Conservation (phyloP, 2,113 vertebrate species). For the Prionailurus bengalensis region DNA sequence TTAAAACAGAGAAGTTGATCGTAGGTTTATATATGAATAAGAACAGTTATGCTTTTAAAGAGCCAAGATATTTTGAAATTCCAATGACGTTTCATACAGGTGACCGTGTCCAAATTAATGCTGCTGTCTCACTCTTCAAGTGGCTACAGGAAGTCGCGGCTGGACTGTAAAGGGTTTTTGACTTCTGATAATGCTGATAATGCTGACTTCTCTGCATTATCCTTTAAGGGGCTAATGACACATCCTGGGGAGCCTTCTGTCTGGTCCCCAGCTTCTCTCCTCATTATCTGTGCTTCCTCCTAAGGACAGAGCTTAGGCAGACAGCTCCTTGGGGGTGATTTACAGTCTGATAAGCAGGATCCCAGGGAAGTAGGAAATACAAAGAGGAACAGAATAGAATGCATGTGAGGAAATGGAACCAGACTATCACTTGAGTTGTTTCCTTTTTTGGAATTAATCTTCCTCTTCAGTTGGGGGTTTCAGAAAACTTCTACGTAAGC, state of each 20-base stretch:
- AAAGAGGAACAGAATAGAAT: not conserved
- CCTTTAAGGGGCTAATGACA: too few species aligned
- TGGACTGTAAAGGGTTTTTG: too few species aligned
- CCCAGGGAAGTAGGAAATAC: fast-evolving
- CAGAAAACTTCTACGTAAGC: not conserved
- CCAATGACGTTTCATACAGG: not conserved
- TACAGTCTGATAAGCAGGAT: not conserved
- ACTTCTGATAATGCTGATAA: not conserved
- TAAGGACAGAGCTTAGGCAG: not conserved
- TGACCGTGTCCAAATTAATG: not conserved
- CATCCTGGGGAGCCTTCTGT: not conserved
- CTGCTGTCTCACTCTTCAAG: not conserved
- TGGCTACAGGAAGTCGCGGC: not conserved
- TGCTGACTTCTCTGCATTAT: not conserved
- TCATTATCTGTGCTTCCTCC: not conserved
- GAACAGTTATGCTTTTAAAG: not conserved
- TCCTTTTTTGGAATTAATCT: not conserved
- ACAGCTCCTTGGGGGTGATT: not conserved
- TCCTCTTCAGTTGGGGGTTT: not conserved
- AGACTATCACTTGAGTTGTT: not conserved
- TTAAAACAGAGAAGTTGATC: not conserved
- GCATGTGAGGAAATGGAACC: too few species aligned
- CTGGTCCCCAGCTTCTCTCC: too few species aligned
- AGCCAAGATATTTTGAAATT: not conserved
- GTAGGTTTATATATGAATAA: not conserved